These are phyloP conservation scores for Agrenia bidenticulata DNA, from an alignment of 2,888 invertebrate species.

Conservation along the genomic window DNA sequence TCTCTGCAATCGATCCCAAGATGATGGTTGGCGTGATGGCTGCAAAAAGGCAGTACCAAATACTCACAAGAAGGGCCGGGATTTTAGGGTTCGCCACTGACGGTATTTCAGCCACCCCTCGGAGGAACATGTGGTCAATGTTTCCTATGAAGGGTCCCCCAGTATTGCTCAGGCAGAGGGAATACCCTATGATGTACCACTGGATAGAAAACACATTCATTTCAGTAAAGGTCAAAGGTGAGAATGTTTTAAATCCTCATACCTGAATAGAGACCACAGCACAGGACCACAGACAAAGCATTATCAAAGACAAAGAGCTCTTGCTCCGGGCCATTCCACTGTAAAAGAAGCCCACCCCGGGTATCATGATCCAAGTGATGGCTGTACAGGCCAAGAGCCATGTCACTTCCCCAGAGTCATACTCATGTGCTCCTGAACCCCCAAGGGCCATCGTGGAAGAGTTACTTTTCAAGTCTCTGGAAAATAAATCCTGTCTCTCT, in stretches of 20 bases:
- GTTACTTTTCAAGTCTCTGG: too few species aligned
- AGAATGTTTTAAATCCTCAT: too few species aligned
- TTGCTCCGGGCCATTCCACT: conserved; percentile 47
- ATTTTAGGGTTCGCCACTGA: conserved; percentile 38
- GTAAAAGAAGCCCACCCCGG: conserved; percentile 47
- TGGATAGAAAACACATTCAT: conserved; percentile 15
- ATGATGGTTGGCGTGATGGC: conserved; percentile 51
- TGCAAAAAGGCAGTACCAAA: conserved; percentile 52
- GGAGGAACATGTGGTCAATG: conserved; percentile 28
- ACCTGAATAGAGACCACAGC: conserved; percentile 51
- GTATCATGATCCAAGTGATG: conserved; percentile 39
- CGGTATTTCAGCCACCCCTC: conserved; percentile 38
- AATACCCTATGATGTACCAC: conserved; percentile 46
- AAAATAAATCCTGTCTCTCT: too few species aligned
- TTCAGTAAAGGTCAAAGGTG: conserved; percentile 11
- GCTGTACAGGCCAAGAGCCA: conserved; percentile 30
- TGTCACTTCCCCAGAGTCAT: conserved; percentile 24
- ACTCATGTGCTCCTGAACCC: neutral
- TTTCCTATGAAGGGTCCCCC: conserved; percentile 38
- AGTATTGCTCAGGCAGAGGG: conserved; percentile 39
- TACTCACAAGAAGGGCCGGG: conserved; percentile 44
- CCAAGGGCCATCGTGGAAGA: too few species aligned
- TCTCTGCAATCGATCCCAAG: conserved; percentile 43
- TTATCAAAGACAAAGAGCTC: conserved; percentile 46
- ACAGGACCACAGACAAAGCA: conserved; percentile 48